Evolutionary conservation across 2,888 invertebrate genomes (phyloP).

Genomic region (Drosophila macrospina): DNA sequence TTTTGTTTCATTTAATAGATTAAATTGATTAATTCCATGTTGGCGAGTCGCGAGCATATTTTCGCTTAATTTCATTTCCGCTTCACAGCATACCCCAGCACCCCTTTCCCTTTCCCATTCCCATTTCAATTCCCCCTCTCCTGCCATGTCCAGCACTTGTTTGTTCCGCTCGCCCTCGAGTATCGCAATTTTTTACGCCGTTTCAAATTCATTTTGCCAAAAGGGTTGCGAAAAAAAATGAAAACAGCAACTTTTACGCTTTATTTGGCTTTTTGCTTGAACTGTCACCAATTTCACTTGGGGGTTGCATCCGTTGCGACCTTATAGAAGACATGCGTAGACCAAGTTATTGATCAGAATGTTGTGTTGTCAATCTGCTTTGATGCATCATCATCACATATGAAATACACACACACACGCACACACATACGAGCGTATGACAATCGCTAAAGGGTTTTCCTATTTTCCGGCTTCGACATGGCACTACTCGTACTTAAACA

Average conservation of each 20-base stretch:
- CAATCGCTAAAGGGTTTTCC: conserved; percentile 48
- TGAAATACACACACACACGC: too few relatives aligned
- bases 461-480: conserved; percentile 17
- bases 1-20: conserved; percentile 76
- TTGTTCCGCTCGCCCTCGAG: conserved; percentile 77
- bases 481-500: conserved; percentile 32
- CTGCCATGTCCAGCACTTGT: conserved; percentile 57
- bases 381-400: conserved; percentile 78
- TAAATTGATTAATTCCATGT: conserved; percentile 85
- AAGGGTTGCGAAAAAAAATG: conserved; percentile 74
- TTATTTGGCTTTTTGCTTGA: conserved; percentile 49
- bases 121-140: neutral
- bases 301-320: conserved; percentile 56
- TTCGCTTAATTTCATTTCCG: conserved; percentile 83
- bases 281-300: conserved; percentile 63
- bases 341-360: conserved; percentile 71
- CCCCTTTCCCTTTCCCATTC: neutral
- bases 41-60: conserved; percentile 71
- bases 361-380: conserved; percentile 73
- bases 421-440: conserved; percentile 12
- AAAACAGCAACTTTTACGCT: conserved; percentile 43
- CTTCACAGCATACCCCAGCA: conserved; percentile 45
- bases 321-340: conserved; percentile 18
- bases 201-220: conserved; percentile 48
- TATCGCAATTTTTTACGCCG: conserved; percentile 77